These are phyloP conservation scores for Lysandra coridon DNA, from an alignment of 2,888 invertebrate genomes.

Conservation along the genomic window DNA sequence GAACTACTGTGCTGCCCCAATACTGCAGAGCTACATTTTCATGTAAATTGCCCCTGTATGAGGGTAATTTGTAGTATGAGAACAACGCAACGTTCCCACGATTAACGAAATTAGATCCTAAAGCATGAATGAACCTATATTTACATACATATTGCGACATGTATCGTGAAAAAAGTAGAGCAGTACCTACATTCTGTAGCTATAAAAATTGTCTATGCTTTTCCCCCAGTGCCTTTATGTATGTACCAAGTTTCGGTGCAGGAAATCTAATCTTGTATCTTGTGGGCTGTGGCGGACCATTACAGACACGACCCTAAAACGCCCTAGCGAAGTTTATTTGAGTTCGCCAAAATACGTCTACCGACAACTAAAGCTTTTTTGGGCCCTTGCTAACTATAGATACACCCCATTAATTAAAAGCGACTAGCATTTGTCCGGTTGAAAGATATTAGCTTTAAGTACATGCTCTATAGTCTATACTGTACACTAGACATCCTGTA, in stretches of 20 bases:
- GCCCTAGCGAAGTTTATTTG: neutral
- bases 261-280: neutral
- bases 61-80: neutral
- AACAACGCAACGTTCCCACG: neutral
- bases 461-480: too few relatives aligned
- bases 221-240: too few relatives aligned
- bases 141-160: neutral
- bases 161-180: neutral
- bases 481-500: too few relatives aligned
- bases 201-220: too few relatives aligned
- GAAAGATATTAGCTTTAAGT: too few relatives aligned
- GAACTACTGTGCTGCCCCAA: neutral
- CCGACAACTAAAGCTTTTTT: too few relatives aligned
- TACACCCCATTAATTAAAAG: too few relatives aligned
- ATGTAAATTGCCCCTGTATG: neutral
- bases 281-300: neutral
- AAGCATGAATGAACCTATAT: neutral
- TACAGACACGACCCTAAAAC: neutral
- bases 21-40: constrained; percentile 4
- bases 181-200: neutral
- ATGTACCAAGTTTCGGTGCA: too few relatives aligned
- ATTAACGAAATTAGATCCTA: constrained; percentile 1
- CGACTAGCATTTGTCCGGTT: too few relatives aligned
- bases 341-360: neutral
- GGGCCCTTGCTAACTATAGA: too few relatives aligned